These are phyloP conservation scores for Etheostoma nigrum DNA, from an alignment of 2,797 vertebrate species.

Conservation along the genomic window DNA sequence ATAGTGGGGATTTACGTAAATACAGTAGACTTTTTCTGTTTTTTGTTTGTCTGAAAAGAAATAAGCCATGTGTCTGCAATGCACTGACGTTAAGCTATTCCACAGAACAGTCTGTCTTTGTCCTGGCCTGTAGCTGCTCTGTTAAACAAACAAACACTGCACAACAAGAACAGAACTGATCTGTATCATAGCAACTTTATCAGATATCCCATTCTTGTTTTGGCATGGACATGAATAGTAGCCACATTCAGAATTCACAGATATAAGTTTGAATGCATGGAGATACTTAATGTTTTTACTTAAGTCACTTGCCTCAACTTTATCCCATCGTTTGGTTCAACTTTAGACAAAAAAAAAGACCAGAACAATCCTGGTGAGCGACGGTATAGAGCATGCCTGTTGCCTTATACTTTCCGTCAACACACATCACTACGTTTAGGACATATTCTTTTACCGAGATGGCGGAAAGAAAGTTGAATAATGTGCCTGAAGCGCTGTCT, in stretches of 20 bases:
- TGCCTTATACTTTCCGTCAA: not conserved
- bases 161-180: slow-evolving; percentile 6
- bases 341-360: slow-evolving; percentile 16
- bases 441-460: not conserved
- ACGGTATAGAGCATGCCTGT: not conserved
- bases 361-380: slow-evolving; percentile 24
- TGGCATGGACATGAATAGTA: not conserved
- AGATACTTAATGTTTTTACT: not conserved
- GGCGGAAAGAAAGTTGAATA: not conserved
- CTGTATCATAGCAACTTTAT: slow-evolving; percentile 10
- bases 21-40: not conserved
- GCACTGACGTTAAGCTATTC: slow-evolving; percentile 18
- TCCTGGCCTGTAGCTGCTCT: not conserved
- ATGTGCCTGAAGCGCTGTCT: not conserved
- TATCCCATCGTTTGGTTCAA: not conserved
- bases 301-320: not conserved
- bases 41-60: slow-evolving; percentile 13
- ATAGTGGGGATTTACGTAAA: not conserved
- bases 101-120: slow-evolving; percentile 3
- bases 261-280: not conserved
- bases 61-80: not conserved
- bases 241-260: not conserved
- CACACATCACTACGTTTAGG: slow-evolving; percentile 18
- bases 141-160: slow-evolving; percentile 15
- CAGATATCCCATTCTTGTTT: not conserved